Evolutionary conservation across 2,797 vertebrate species (phyloP).

Genomic region (Myiothlypis chrysogaster): DNA sequence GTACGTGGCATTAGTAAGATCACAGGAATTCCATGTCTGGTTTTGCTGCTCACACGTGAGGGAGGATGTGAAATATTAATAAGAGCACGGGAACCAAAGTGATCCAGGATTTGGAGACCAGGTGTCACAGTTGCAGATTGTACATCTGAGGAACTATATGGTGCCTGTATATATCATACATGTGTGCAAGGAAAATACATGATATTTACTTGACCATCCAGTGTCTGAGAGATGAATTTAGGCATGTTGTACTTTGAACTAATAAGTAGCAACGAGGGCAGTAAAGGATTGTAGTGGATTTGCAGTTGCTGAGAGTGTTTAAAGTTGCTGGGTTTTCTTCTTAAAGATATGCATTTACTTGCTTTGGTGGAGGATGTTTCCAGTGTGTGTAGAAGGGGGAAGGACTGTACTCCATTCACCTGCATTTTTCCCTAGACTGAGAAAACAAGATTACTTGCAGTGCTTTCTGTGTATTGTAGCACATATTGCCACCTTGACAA

Average conservation of each 20-base stretch:
- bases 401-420: background rate
- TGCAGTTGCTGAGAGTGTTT: background rate
- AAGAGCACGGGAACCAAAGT: background rate
- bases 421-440: background rate
- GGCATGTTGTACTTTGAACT: background rate
- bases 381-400: background rate
- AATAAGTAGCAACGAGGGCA: background rate
- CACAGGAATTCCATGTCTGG: background rate
- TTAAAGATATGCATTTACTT: background rate
- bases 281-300: background rate
- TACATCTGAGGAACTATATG: background rate
- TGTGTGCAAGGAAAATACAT: background rate
- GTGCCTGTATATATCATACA: rapidly evolving
- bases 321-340: background rate
- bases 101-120: background rate
- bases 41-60: background rate
- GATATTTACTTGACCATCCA: background rate
- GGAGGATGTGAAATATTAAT: background rate
- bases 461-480: background rate
- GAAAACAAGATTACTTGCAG: background rate
- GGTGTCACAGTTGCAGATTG: background rate
- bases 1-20: background rate
- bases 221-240: background rate
- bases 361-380: background rate
- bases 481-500: background rate